Evolutionary conservation across 2,888 invertebrate genomes (phyloP), one percentile per base, ranked within the genome.

Genomic region (Phyto melanocephala): DNA sequence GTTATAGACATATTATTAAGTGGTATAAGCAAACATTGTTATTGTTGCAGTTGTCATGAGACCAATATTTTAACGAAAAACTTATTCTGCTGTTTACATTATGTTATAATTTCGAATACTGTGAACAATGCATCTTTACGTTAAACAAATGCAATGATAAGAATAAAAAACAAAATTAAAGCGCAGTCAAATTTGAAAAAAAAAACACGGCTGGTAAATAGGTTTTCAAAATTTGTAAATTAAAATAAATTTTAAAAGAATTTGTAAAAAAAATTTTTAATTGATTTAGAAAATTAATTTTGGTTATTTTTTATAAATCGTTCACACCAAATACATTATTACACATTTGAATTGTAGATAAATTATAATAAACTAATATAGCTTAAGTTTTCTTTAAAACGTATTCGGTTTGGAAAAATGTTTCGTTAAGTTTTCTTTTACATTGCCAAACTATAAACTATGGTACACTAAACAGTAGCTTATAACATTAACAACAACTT

Each of bases 21-120:
- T 68, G 56, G 54, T 65, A 45, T 52, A 47, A 33, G 20, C 63
- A 70, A 70, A 70, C 50, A 65, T 54, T 75, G 11, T 45, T 58
- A 70, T 10, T 47, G 20, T 24, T 62, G 42, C 22, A 8, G 42
- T 24, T 42, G 42, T 42, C 24, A n/a, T 58, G 22, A 10, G 33
- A 22, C 22, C 37, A 58, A 71, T 28, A 71, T 28, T 28, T 5
- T 28, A 5, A 5, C 28, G 28, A 5, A 68, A 42, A 40, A 67
- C 28, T 24, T 3, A 28, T 28, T 28, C 24, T n/a, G 24, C n/a
- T 52, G 28, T 52, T 63, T 54, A 56, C 65, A 65, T 3, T 35
- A 45, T 20, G n/a, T 28, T 54, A 22, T 33, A 33, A 28, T 22
- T 63, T 42, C 22, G 8, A 3, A 0, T 10, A 28, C 10, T 35